Base-by-base conservation (phyloP, 2,888 invertebrate genomes). In the Zeuzera pyrina region DNA sequence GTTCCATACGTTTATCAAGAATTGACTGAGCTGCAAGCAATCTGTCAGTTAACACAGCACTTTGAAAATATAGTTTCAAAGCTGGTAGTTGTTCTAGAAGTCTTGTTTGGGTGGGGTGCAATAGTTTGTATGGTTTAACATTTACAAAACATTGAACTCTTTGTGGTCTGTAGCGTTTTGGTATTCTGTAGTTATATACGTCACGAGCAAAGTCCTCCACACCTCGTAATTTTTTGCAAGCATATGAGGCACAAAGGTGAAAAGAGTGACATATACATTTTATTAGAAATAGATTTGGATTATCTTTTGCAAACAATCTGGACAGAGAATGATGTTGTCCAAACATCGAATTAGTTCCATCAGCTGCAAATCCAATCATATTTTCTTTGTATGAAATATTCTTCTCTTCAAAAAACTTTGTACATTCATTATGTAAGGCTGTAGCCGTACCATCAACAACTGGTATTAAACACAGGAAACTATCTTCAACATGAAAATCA, bases 401-500 rank as follows among this genome's bases (percentile, higher is more conserved):
- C 8, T 29, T 29, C 22, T 21, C 22, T 3, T 4, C 12, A 33
- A 38, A 41, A 36, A 36, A 36, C 31, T 41, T 31, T 4, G 35
- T 21, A 3, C 21, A 39, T 48, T 39, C 39, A 3, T 25, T 10
- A 34, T 49, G 29, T 25, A 47, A 41, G 5, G 36, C 40, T 42
- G 31, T 43, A 19, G 50, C 49, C 31, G 44, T 34, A 22, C 39
- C 41, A 30, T 43, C 41, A 6, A 31, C 34, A 26, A 48, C 35
- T 21, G 47, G 47, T 48, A 52, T 47, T 27, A 50, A 15, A 37
- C 34, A 37, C 16, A 43, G 43, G 44, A 49, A 52, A 30, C 28
- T 46, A 30, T 48, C 49, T 47, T 47, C 45, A 23, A 45, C 41
- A 6, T 15, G 25, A 35, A 45, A 42, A 45, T 28, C 34, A 24